Base-by-base conservation (phyloP, 2,113 vertebrate genomes). In the Tachuris rubrigastra region DNA sequence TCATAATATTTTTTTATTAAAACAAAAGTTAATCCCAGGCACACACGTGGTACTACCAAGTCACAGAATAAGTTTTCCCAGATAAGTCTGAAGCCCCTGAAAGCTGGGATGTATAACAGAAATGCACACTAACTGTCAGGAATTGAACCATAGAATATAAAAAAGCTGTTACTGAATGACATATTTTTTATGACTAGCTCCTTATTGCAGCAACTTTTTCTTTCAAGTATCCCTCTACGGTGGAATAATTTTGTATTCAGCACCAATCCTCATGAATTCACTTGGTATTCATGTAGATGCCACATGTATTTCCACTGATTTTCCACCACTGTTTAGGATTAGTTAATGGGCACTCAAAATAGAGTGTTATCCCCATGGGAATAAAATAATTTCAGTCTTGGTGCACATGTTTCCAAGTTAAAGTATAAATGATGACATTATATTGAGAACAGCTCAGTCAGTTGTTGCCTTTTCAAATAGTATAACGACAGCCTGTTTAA, bases 291-390 rank as follows among this genome's bases (percentile, higher is more conserved):
- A 39, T 92, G 88, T 87, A 88, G 87, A 76, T 83, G 58, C 53
- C 76, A 97, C 92, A 73, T 59, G 73, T 67, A 75, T 96, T 95
- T 80, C 79, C 94, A 95, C 82, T 93, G 91, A 94, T 95, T 96
- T 97, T 91, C 90, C 42, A 77, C 95, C 72, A 89, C 91, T 95
- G 93, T 96, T 95, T 95, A 95, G 79, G 76, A 92, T 91, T 94
- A 92, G 93, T 96, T 98, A 97, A 98, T 97, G 97, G 97, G 91
- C 83, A 96, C 96, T 98, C 97, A 94, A 95, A 91, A 77, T 79
- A 95, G 90, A 97, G 96, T 77, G 91, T 78, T 89, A 89, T 71
- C 83, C 96, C 96, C 44, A 37, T 90, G 93, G 97, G 97, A 97
- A 81, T 85, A 89, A 96, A 97, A 94, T 80, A 91, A 97, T 94